Percentiles rank a stretch among this genome's conserved stretches.
Evolutionary conservation across 2,888 invertebrate species (phyloP).

Genomic region (Rhagium mordax): DNA sequence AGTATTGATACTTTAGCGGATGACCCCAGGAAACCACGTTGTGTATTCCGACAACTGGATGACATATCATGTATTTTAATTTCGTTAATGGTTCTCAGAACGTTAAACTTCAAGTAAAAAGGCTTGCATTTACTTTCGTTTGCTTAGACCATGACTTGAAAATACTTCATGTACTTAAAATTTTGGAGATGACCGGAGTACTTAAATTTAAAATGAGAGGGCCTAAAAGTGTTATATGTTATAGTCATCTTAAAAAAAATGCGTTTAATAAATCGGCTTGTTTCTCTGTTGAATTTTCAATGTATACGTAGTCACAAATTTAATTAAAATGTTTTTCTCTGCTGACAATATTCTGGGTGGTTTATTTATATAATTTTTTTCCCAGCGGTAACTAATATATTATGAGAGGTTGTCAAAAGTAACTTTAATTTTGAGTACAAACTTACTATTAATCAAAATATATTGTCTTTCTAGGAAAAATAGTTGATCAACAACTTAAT

Average conservation of each 20-base stretch:
- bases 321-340: not conserved
- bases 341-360: conserved; percentile 4
- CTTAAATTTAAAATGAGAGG: too few relatives aligned
- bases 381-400: too few relatives aligned
- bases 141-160: too few relatives aligned
- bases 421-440: not conserved
- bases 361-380: not conserved
- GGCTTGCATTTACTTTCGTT: too few relatives aligned
- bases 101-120: too few relatives aligned
- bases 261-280: not conserved
- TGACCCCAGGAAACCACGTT: too few relatives aligned
- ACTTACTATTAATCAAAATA: conserved; percentile 11
- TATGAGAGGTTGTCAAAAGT: not conserved
- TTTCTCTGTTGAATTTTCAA: not conserved
- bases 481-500: not conserved
- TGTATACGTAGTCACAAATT: not conserved
- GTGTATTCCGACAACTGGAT: not conserved
- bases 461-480: not conserved
- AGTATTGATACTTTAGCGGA: too few relatives aligned
- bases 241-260: not conserved
- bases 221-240: too few relatives aligned
- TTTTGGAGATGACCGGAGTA: too few relatives aligned
- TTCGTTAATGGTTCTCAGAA: not conserved
- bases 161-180: too few relatives aligned
- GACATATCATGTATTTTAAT: not conserved